phyloP scores from a whole-genome alignment of 2,797 vertebrate genomes.

The Parotocinclus haroldoi region DNA sequence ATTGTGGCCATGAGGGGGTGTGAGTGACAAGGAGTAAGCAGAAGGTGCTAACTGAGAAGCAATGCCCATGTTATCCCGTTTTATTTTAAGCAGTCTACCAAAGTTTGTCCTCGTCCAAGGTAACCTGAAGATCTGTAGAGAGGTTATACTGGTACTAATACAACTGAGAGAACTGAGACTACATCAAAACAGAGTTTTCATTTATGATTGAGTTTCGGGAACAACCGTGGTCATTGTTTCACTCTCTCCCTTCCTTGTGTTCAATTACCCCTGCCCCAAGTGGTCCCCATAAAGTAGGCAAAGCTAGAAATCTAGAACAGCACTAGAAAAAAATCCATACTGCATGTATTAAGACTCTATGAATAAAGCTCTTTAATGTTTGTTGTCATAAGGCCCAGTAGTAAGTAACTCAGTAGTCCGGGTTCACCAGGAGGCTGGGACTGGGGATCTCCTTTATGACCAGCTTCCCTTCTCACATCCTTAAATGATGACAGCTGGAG shows the following conservation, averaged over 20 bases:
- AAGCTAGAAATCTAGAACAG: constrained; percentile 36
- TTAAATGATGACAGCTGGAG: too few relatives aligned
- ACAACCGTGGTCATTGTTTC: constrained; percentile 61
- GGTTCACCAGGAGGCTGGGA: constrained; percentile 33
- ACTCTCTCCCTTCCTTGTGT: constrained; percentile 37
- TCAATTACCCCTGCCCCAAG: constrained; percentile 55
- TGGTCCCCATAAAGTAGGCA: constrained; percentile 45
- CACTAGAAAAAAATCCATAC: constrained; percentile 37
- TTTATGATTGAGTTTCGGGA: constrained; percentile 47
- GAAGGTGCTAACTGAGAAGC: too few relatives aligned
- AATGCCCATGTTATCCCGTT: neutral
- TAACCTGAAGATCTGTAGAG: constrained; percentile 59
- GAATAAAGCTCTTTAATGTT: constrained; percentile 48
- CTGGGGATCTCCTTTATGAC: too few relatives aligned
- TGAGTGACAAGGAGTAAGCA: too few relatives aligned
- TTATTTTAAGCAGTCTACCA: constrained; percentile 36
- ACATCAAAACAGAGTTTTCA: constrained; percentile 23
- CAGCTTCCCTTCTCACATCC: too few relatives aligned
- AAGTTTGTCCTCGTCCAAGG: constrained; percentile 75
- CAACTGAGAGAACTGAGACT: constrained; percentile 51
- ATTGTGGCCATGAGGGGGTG: too few relatives aligned
- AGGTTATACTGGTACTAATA: constrained; percentile 33
- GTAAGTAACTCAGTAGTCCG: constrained; percentile 29
- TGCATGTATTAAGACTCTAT: constrained; percentile 57
- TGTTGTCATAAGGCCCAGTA: constrained; percentile 34